phyloP scores from a whole-genome alignment of 2,113 vertebrate species.

The Nothocercus nigrocapillus region DNA sequence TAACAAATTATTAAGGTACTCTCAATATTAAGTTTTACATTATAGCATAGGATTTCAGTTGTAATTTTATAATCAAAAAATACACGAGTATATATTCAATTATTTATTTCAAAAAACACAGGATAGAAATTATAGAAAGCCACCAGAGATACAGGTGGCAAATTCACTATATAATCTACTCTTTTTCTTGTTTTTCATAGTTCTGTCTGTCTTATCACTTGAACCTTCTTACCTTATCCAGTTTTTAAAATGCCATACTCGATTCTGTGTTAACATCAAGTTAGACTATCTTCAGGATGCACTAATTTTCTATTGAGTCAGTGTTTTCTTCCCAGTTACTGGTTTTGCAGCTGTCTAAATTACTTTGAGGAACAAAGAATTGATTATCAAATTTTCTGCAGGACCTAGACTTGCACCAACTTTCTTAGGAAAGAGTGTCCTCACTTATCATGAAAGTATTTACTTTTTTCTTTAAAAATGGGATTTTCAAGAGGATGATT shows the following conservation, averaged over 20 bases:
- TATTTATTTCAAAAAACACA: background rate
- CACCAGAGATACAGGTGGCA: background rate
- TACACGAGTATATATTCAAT: background rate
- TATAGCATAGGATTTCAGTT: background rate
- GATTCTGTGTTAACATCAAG: background rate
- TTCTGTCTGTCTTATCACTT: background rate
- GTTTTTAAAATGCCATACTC: background rate
- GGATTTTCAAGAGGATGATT: background rate
- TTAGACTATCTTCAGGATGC: background rate
- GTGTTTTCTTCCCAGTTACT: background rate
- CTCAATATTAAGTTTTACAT: background rate
- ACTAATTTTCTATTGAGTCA: background rate
- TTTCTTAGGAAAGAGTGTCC: background rate
- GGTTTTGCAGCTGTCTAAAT: background rate
- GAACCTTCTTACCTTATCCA: background rate
- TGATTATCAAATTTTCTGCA: background rate
- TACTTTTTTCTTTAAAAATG: background rate
- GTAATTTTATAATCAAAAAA: background rate
- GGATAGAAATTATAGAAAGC: background rate
- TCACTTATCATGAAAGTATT: background rate
- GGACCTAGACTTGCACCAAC: no score
- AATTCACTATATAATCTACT: background rate
- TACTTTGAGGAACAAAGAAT: background rate
- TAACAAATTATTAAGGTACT: background rate
- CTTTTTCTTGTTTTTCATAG: background rate